A percentile compares a stretch with the other conserved stretches of the same genome.
Evolutionary conservation across 2,888 invertebrate species (phyloP).

Genomic region (Melitaea athalia): DNA sequence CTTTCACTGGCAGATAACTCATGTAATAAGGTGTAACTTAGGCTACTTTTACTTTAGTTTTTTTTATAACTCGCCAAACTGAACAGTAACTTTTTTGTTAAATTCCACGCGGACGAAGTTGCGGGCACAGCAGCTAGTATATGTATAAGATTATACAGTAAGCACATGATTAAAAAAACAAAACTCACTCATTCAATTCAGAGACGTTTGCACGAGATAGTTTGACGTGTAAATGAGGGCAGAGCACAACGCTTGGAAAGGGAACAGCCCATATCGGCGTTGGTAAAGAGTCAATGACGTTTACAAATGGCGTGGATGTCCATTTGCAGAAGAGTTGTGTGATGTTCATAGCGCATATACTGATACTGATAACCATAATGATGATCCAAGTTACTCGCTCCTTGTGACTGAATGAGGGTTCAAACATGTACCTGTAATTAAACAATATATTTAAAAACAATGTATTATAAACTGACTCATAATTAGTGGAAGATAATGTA

Average conservation of each 20-base stretch:
- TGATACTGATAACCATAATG: conserved; percentile 67
- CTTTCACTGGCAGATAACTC: too few species aligned
- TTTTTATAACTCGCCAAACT: too few species aligned
- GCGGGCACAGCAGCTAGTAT: too few species aligned
- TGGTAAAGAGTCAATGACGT: conserved; percentile 73
- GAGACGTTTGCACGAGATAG: conserved; percentile 62
- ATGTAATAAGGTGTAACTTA: too few species aligned
- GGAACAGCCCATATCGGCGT: conserved; percentile 77
- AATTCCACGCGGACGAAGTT: too few species aligned
- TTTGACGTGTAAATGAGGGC: conserved; percentile 72
- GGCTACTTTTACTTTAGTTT: too few species aligned
- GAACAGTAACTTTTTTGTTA: too few species aligned
- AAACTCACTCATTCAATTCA: conserved; percentile 59
- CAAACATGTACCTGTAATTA: conserved; percentile 69
- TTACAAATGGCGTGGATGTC: conserved; percentile 72
- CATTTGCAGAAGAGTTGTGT: conserved; percentile 68
- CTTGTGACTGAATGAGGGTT: conserved; percentile 65
- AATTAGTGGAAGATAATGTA: too few species aligned
- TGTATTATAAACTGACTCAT: too few species aligned
- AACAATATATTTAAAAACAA: neutral
- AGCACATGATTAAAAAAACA: too few species aligned
- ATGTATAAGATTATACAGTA: too few species aligned
- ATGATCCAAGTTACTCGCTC: conserved; percentile 69
- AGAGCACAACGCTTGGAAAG: conserved; percentile 73
- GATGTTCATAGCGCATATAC: conserved; percentile 67